phyloP scores from a whole-genome alignment of 2,797 vertebrate species.

The Calcarius lapponicus region DNA sequence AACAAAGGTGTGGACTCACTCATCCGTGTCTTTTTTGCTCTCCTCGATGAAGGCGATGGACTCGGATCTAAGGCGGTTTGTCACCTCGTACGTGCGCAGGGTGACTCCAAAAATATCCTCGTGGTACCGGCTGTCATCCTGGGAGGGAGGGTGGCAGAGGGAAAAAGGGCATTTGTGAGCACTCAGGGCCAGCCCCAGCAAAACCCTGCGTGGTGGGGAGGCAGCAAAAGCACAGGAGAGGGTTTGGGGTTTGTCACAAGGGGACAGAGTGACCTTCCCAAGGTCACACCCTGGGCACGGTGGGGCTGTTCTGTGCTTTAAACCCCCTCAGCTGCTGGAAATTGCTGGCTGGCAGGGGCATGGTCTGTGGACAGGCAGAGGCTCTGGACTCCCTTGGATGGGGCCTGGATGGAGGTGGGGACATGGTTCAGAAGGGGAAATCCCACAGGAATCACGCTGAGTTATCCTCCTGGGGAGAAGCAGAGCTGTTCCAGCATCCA shows the following conservation, averaged over 20 bases:
- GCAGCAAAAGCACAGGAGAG: accelerated
- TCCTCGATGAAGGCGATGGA: constrained; percentile 99
- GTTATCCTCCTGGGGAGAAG: not conserved
- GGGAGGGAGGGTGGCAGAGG: not conserved
- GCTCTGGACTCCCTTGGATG: not conserved
- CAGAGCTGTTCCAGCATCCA: not conserved
- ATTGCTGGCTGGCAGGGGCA: not conserved
- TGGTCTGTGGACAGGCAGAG: accelerated
- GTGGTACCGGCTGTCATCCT: constrained; percentile 97
- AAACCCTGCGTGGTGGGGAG: not conserved
- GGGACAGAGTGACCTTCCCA: not conserved
- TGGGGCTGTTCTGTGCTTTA: accelerated
- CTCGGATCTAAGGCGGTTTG: constrained; percentile 96
- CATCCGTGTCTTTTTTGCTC: constrained; percentile 94
- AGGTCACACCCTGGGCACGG: not conserved
- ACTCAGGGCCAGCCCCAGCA: not conserved
- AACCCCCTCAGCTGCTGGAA: not conserved
- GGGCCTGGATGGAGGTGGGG: not conserved
- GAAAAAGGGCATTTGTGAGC: not conserved
- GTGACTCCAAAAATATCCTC: constrained; percentile 99
- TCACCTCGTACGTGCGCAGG: constrained; percentile 96
- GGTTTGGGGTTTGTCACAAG: not conserved
- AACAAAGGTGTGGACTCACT: constrained; percentile 79
- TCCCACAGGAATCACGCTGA: not conserved
- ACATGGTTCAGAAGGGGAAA: accelerated